Conservation (phyloP, 2,888 invertebrate species). For the Drosophila bunnanda region DNA sequence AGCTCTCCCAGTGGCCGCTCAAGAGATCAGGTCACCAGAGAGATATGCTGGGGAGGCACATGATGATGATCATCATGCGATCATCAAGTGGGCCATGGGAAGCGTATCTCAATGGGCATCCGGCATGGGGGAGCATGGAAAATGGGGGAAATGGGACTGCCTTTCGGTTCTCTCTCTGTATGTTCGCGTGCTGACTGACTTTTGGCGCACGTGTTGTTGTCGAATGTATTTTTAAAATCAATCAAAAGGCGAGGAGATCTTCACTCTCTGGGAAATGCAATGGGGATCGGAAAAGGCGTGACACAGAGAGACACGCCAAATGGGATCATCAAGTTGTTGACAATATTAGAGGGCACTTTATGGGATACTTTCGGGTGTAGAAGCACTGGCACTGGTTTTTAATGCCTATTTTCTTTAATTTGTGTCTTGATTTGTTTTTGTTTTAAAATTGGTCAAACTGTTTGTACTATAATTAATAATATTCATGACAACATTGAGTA, state of each 20-base stretch:
- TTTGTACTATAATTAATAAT: neutral
- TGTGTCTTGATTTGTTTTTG: neutral
- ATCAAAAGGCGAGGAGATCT: conserved; percentile 53
- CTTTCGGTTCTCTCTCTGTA: conserved; percentile 8
- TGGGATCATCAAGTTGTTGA: conserved; percentile 43
- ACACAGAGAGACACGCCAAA: conserved; percentile 54
- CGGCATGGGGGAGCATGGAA: conserved; percentile 8
- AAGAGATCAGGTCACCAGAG: conserved; percentile 31
- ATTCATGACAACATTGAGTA: neutral
- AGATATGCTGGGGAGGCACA: conserved; percentile 11
- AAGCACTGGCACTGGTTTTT: neutral
- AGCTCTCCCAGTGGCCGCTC: conserved; percentile 10
- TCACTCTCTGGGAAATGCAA: conserved; percentile 47
- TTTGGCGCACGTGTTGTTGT: conserved; percentile 46
- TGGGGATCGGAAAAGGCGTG: conserved; percentile 31
- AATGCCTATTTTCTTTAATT: neutral
- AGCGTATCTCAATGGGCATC: conserved; percentile 1
- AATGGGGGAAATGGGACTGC: conserved; percentile 16
- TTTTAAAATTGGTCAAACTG: too few relatives aligned
- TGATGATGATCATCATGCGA: conserved; percentile 21
- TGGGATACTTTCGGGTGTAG: neutral
- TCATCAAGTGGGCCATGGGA: conserved; percentile 39
- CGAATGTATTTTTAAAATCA: conserved; percentile 73
- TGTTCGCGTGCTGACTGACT: conserved; percentile 19
- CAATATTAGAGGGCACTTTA: conserved; percentile 17